These are phyloP conservation scores for Rhabdomys pumilio DNA, from an alignment of 2,797 vertebrate species.

Conservation along the genomic window DNA sequence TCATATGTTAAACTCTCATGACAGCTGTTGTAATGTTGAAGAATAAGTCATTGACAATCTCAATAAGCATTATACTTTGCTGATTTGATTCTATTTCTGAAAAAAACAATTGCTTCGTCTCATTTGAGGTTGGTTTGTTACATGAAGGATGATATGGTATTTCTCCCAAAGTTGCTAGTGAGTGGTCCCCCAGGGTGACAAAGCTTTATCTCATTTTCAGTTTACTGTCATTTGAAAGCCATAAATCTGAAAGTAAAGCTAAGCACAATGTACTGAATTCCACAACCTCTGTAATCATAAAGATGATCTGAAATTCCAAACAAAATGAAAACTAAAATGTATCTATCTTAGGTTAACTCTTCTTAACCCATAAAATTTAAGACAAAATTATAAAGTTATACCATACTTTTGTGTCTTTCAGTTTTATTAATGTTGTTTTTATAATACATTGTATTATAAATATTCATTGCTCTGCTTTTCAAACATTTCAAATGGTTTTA, in stretches of 20 bases:
- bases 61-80: neutral
- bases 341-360: neutral
- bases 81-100: conserved; percentile 43
- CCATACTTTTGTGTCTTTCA: neutral
- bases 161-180: neutral
- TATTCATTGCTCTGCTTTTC: neutral
- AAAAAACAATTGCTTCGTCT: conserved; percentile 19
- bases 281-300: neutral
- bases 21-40: conserved; percentile 2
- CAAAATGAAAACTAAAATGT: neutral
- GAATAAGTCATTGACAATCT: conserved; percentile 23
- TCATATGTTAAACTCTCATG: neutral
- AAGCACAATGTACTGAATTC: neutral
- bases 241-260: neutral
- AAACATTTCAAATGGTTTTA: neutral
- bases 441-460: conserved; percentile 14
- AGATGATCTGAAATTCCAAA: conserved; percentile 44
- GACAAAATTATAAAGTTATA: neutral
- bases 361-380: neutral
- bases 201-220: conserved; percentile 31
- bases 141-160: neutral
- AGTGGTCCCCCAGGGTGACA: neutral
- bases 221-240: neutral
- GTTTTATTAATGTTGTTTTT: conserved; percentile 10
- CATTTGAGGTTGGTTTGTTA: neutral